Percentiles rank a stretch among this genome's conserved stretches.
phyloP scores from a whole-genome alignment of 1,140 invertebrate species.

The Lysiphlebus fabarum region DNA sequence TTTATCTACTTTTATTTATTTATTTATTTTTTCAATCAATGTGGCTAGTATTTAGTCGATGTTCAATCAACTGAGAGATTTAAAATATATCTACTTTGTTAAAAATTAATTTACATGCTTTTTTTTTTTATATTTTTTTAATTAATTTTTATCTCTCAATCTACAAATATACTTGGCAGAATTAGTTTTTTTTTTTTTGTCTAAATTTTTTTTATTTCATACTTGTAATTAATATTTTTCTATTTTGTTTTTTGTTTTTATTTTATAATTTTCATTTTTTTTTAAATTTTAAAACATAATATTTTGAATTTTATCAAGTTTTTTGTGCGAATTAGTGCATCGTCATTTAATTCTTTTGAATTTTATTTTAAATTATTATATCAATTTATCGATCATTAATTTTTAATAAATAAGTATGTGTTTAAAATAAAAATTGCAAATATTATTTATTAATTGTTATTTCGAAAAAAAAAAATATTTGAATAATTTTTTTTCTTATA shows the following conservation, averaged over 20 bases:
- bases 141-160: too few species aligned
- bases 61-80: too few species aligned
- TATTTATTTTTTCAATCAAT: too few species aligned
- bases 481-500: constrained; percentile 2
- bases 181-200: neutral
- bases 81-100: too few species aligned
- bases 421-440: neutral
- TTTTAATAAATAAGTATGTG: neutral
- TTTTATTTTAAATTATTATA: too few species aligned
- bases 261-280: neutral
- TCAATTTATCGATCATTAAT: too few species aligned
- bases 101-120: too few species aligned
- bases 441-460: constrained; percentile 2
- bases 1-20: neutral
- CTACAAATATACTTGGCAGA: too few species aligned
- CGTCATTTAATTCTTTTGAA: too few species aligned
- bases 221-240: neutral
- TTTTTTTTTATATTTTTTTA: too few species aligned
- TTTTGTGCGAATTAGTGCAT: constrained; percentile 15
- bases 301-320: constrained; percentile 5
- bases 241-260: neutral
- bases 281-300: neutral
- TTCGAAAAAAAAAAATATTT: neutral
- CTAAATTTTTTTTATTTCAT: neutral
- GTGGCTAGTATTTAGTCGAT: too few species aligned